A percentile compares a stretch with the other conserved stretches of the same genome.
Evolutionary conservation across 2,113 vertebrate species (phyloP).

Genomic region (Rhinichthys klamathensis): DNA sequence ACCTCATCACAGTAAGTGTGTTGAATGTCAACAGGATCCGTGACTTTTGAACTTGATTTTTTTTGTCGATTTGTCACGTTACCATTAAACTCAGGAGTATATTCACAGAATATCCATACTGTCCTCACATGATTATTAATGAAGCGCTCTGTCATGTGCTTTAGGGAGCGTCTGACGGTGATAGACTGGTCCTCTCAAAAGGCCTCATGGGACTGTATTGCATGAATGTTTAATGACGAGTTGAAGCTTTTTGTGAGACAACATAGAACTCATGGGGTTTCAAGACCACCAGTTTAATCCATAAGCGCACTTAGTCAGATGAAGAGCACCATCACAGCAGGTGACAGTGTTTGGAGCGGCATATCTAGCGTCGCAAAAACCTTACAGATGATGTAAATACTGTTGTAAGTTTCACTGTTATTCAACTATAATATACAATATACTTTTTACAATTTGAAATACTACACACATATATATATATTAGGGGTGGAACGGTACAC

Average conservation of each 20-base stretch:
- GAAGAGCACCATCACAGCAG: not conserved
- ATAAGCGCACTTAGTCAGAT: slow-evolving; percentile 33
- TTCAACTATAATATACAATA: no score
- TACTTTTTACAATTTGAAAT: no score
- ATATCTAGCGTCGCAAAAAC: not conserved
- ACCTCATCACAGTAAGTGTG: slow-evolving; percentile 5
- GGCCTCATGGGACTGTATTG: slow-evolving; percentile 29
- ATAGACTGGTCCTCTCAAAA: not conserved
- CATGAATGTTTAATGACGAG: slow-evolving; percentile 42
- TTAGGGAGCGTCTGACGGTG: slow-evolving; percentile 10
- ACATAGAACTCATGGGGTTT: not conserved
- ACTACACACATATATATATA: no score
- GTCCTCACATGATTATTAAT: not conserved
- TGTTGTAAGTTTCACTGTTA: not conserved
- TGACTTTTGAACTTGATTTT: not conserved
- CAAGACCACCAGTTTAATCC: not conserved
- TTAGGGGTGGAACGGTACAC: no score
- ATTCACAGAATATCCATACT: not conserved
- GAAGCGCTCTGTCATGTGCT: not conserved
- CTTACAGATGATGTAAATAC: not conserved
- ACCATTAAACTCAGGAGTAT: not conserved
- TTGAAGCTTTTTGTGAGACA: not conserved
- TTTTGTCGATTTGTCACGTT: not conserved
- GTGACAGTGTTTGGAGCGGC: not conserved
- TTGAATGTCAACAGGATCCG: not conserved